Conservation (phyloP, 2,888 invertebrate species). For the Dorcus parallelipipedus region DNA sequence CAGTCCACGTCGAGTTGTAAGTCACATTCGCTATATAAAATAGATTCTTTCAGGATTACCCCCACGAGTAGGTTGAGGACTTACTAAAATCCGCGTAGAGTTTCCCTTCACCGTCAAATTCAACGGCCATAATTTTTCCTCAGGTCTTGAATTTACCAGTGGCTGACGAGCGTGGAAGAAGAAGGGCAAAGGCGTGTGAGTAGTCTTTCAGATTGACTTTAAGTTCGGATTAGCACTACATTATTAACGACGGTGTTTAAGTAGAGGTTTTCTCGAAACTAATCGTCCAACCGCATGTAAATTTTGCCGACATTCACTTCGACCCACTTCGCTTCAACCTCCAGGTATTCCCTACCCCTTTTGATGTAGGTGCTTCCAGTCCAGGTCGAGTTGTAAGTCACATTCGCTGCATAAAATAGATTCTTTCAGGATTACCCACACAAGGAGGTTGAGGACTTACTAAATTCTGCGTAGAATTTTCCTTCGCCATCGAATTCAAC, state of each 20-base stretch:
- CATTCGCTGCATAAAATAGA: not conserved
- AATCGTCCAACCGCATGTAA: conserved; percentile 29
- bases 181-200: not conserved
- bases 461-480: conserved; percentile 3
- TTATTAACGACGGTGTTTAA: too few relatives aligned
- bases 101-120: conserved; percentile 20
- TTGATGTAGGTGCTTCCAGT: not conserved
- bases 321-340: conserved; percentile 20
- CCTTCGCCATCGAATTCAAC: conserved; percentile 25
- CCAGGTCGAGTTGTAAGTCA: not conserved
- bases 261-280: conserved; percentile 35
- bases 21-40: not conserved
- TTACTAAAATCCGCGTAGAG: conserved; percentile 7
- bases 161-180: conserved; percentile 24
- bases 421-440: not conserved
- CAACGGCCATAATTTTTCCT: conserved; percentile 36
- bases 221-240: conserved; percentile 13
- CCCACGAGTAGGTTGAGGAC: not conserved
- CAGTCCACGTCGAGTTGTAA: not conserved
- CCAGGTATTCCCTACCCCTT: conserved; percentile 16
- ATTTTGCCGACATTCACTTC: conserved; percentile 25
- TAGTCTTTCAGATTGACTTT: not conserved
- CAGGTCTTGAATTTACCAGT: conserved; percentile 35
- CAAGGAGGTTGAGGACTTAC: not conserved
- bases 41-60: not conserved